A percentile compares a stretch with the other conserved stretches of the same genome.
phyloP scores from a whole-genome alignment of 2,113 vertebrate genomes.

The Gallinago paraguaiae region DNA sequence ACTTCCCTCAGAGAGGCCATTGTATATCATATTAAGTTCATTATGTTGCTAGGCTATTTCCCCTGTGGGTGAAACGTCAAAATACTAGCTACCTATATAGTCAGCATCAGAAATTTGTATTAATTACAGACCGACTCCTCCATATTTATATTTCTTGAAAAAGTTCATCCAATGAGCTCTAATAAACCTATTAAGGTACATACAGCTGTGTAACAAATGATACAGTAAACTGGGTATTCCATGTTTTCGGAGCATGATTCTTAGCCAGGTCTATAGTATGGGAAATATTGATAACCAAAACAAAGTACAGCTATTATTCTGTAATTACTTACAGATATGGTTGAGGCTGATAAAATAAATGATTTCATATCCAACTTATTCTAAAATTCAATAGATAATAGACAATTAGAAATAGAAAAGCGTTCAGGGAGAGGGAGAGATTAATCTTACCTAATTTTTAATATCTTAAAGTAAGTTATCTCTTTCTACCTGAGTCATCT shows the following conservation, averaged over 20 bases:
- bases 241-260: not conserved
- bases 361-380: not conserved
- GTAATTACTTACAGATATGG: not conserved
- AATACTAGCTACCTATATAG: not conserved
- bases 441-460: not conserved
- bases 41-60: constrained; percentile 51
- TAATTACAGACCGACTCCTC: not conserved
- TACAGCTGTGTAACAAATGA: not conserved
- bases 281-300: not conserved
- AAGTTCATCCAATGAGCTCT: not conserved
- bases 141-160: not conserved
- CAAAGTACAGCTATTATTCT: not conserved
- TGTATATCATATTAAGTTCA: constrained; percentile 7
- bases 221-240: not conserved
- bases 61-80: not conserved
- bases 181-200: not conserved
- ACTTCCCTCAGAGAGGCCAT: constrained; percentile 7
- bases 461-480: not conserved
- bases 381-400: not conserved
- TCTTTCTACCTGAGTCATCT: not conserved
- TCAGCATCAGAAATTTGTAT: not conserved
- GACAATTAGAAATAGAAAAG: not conserved
- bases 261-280: not conserved
- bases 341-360: not conserved
- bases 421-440: not conserved